Base-by-base conservation (phyloP, 1,140 invertebrate species). In the Papilio glaucus region DNA sequence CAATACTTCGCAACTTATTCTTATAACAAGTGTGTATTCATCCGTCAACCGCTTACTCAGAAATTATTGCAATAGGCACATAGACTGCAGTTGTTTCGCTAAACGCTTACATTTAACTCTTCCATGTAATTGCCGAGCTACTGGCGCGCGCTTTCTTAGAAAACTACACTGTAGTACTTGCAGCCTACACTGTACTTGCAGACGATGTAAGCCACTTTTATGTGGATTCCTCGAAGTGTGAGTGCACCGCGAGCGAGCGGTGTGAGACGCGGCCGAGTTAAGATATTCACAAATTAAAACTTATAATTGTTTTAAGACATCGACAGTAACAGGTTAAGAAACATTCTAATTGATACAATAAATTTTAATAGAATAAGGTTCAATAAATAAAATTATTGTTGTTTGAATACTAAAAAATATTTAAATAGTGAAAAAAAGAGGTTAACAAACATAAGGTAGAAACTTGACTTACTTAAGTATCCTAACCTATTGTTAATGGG, bases 121-220 rank as follows among this genome's bases (percentile, higher is more conserved):
- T 65, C 62, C 62, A 39, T 21, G 18, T 65, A 65, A 65, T 65
- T 65, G 62, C n/a, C n/a, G n/a, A n/a, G n/a, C 62, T 62, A 37
- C 60, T 65, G 62, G 9, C 33, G 8, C n/a, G 29, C 5, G 37
- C 62, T 65, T 65, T 65, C 62, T 65, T 21, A 39, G 62, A 65
- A 65, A 39, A 38, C 18, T 18, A 8, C 37, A 41, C 37, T 12
- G 57, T 60, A 24, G 57, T 29, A 12, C 6, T 39, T 41, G 39
- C 39, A 57, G 45, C 4, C 15, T 42, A n/a, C 9, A 45, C 8
- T 24, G 24, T 12, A 57, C 18, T 12, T 24, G 49, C 49, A 12
- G 49, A 3, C 21, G 18, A 57, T 65, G 62, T 65, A 18, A 38
- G 29, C 29, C 62, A 65, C 29, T 65, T 41, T 39, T 38, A 41